phyloP scores from a whole-genome alignment of 1,140 invertebrate species.

The Diuraphis noxia region DNA sequence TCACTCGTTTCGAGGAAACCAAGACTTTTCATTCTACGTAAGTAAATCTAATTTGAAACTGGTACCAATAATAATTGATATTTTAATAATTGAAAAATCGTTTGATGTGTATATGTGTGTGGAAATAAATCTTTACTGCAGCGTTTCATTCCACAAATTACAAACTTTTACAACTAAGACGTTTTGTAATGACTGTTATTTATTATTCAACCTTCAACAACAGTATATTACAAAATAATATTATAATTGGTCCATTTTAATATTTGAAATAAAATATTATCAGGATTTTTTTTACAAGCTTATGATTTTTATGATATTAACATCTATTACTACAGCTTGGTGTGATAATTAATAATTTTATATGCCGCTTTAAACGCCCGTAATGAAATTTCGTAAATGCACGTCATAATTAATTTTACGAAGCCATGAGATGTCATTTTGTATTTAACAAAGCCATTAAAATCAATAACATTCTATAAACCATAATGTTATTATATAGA shows the following conservation, averaged over 20 bases:
- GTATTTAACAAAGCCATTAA: not conserved
- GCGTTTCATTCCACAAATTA: not conserved
- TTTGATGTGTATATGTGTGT: not conserved
- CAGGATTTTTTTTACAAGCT: not conserved
- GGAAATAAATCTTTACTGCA: not conserved
- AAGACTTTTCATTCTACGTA: slow-evolving; percentile 78
- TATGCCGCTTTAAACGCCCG: not conserved
- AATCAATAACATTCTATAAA: not conserved
- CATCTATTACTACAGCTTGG: not conserved
- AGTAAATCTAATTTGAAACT: slow-evolving; percentile 58
- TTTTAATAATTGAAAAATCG: not conserved
- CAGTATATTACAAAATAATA: not conserved
- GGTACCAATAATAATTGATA: not conserved
- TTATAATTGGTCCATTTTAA: not conserved
- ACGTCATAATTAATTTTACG: not conserved
- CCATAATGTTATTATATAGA: not conserved
- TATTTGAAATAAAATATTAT: not conserved
- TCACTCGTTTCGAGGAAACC: slow-evolving; percentile 70
- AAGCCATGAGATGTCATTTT: not conserved
- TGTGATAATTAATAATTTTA: not conserved
- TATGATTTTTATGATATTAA: not conserved
- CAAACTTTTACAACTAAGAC: not conserved
- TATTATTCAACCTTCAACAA: not conserved
- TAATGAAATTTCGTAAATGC: not conserved
- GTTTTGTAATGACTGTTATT: not conserved